Evolutionary conservation across 2,797 vertebrate genomes (phyloP), one percentile per base, ranked within the genome.

Genomic region (Loriculus beryllinus): DNA sequence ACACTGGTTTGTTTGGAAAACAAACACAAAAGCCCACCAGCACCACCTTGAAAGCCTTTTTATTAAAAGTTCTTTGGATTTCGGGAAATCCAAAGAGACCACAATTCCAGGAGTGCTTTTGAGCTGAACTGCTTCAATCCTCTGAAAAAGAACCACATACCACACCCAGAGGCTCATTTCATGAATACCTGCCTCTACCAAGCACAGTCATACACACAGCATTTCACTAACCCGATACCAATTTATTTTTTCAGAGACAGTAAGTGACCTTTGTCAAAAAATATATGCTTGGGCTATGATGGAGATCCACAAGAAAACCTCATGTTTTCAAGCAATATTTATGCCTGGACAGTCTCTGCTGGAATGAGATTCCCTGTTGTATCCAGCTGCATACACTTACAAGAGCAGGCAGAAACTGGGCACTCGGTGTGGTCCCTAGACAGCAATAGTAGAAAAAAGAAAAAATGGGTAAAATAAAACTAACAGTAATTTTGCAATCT

Each of bases 371-470:
- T 99, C 88, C 99, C 99, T 9, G 99, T 99, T 57, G 99, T 99
- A 98, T 99, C 99, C 98, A 99, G 97, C 97, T 99, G 99, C 99
- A 99, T 99, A 97, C 99, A 99, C 97, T 99, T 99, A 97, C 99
- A 99, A 0, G 98, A 99, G 92, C 99, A 99, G 8, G 98, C 99
- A 12, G 99, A 99, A 90, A 99, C 99, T 0, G 99, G 99, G 92
- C 99, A 99, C 96, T 99, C 99, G 1, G 98, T 98, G 88, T 99
- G 99, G 97, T 99, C 99, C 97, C 99, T 99, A 96, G 49, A 64
- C 2, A 86, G 37, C 42, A 82, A 64, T 0, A 64, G 28, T 3
- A 82, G 15, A 74, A 86, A 80, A 84, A 80, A 22, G 6, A n/a
- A 60, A 63, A 72, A 82, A 31, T 5, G 14, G 6, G 3, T 60